Evolutionary conservation across 2,113 vertebrate genomes (phyloP), one percentile per base, ranked within the genome.

Genomic region (Tiliqua scincoides): DNA sequence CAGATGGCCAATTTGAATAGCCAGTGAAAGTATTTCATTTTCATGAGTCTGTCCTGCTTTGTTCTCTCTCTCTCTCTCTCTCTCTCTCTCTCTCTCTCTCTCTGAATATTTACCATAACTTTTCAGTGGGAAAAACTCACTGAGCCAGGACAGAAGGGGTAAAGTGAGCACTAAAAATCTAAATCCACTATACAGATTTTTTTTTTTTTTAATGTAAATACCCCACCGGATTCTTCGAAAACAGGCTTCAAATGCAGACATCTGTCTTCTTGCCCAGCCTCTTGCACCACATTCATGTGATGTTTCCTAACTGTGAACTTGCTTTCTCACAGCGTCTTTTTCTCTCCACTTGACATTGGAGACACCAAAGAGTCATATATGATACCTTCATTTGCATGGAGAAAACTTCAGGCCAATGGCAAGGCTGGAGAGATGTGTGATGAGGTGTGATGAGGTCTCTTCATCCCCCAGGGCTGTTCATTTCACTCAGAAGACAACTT

Each of bases 381-480:
- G 70, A 57, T 57, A 32, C 71, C 65, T 68, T 76, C 82, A 59
- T 92, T 89, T 86, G 83, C 87, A 73, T 30, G 72, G 17, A 62
- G 87, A 27, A 4, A 87, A 87, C 85, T 52, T 75, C 87, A 62
- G 59, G 23, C 85, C 82, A 17, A 30, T 0, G 21, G 48, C 90
- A 88, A 76, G 43, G n/a, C 48, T 11, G 1, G 23, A 65, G n/a
- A n/a, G n/a, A n/a, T n/a, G n/a, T 48, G 82, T 70, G 71, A 92
- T 82, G 2, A 61, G 84, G 79, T 48, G 82, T 70, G 71, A 92
- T 82, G 2, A 61, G 84, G 79, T 89, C 78, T 75, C 79, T 75
- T 35, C 77, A 0, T 3, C 68, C n/a, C 30, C 20, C 37, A 2
- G 9, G 37, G 84, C 87, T 57, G 78, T 68, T 84, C 76, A 82